Base-by-base conservation (phyloP, 2,797 vertebrate genomes). In the Heliangelus exortis region DNA sequence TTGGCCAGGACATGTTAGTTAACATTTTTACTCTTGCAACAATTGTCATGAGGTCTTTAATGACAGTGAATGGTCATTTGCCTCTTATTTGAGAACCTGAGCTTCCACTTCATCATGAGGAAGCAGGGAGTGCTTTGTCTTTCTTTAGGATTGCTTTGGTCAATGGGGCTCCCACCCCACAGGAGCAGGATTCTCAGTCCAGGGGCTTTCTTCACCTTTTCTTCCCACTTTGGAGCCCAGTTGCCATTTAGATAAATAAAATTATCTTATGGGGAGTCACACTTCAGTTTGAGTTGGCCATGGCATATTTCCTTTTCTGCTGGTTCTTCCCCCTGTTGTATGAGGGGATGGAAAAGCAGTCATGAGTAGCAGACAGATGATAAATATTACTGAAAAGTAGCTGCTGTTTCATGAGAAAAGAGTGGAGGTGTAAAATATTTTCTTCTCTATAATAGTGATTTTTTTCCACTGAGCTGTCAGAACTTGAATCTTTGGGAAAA, bases 1-100 rank as follows among this genome's bases (percentile, higher is more conserved):
- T 96, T 96, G 89, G 92, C 96, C 95, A 94, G 94, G 89, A 92
- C 80, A 5, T 89, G 89, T 97, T 96, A 90, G 95, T 94, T 97
- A 94, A 95, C 61, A 72, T 88, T 94, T 95, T 53, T 76, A 75
- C 85, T 96, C 91, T 89, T 78, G 83, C 72, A 88, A n/a, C 74
- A 89, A 88, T 85, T 91, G 92, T 43, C 79, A 6, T 65, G 90
- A 78, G 95, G 61, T 93, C 81, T 79, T 80, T 96, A 94, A 95
- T 78, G 78, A 80, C 16, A 14, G 73, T 87, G 91, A 85, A 90
- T 93, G 96, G 93, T 92, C 93, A 96, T 92, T 94, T 83, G 54
- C 92, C 76, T 93, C 92, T 95, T 76, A 79, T 91, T 91, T 85
- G 80, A 81, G 92, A 95, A 39, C 67, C 26, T 47, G 65, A 94